Percentiles rank a stretch among this genome's conserved stretches.
phyloP scores from a whole-genome alignment of 2,113 vertebrate species.

The Tyto alba region DNA sequence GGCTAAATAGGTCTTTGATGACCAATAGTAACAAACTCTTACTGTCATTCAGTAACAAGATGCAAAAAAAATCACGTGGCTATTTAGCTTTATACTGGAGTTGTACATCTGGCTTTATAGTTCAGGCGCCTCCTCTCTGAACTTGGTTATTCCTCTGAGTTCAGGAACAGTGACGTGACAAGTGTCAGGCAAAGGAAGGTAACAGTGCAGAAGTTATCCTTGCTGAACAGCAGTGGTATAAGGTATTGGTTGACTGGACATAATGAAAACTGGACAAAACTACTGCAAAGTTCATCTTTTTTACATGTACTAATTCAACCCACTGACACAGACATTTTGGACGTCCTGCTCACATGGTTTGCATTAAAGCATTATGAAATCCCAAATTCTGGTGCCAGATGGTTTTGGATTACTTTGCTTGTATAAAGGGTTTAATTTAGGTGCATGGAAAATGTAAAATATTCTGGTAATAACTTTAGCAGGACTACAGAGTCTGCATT shows the following conservation, averaged over 20 bases:
- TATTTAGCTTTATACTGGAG: not conserved
- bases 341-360: constrained; percentile 32
- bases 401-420: constrained; percentile 36
- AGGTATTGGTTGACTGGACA: not conserved
- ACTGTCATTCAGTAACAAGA: not conserved
- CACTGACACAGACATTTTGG: not conserved
- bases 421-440: constrained; percentile 30
- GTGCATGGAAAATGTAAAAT: constrained; percentile 40
- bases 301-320: not conserved
- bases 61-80: not conserved
- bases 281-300: not conserved
- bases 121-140: not conserved
- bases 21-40: not conserved
- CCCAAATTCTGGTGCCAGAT: constrained; percentile 33
- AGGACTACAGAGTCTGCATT: not conserved
- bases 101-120: not conserved
- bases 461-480: constrained; percentile 25
- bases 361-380: constrained; percentile 51
- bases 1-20: not conserved
- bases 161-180: not conserved
- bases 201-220: not conserved
- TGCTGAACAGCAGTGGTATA: not conserved
- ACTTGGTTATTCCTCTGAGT: not conserved
- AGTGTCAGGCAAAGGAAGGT: not conserved
- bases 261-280: not conserved